These are phyloP conservation scores for Squalus acanthias DNA, from an alignment of 2,797 vertebrate genomes.

Conservation along the genomic window DNA sequence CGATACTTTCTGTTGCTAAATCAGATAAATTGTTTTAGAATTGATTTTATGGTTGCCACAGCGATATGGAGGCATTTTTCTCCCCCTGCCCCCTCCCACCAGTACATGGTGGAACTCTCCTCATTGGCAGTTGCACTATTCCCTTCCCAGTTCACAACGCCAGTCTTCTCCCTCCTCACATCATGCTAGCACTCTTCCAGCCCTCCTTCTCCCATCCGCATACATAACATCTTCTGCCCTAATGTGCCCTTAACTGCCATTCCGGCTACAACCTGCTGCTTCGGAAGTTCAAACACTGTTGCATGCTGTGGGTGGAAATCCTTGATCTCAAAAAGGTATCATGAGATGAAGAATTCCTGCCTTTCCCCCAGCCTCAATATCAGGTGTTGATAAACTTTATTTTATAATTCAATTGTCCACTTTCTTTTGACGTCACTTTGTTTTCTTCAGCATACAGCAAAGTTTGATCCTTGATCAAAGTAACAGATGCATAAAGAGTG, in stretches of 20 bases:
- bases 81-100: background rate
- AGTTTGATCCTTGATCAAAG: background rate
- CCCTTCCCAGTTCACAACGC: background rate
- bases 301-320: background rate
- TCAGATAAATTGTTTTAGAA: background rate
- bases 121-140: background rate
- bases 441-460: background rate
- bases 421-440: background rate
- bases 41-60: background rate
- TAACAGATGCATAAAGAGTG: background rate
- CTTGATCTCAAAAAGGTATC: background rate
- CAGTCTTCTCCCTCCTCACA: background rate
- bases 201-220: background rate
- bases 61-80: background rate
- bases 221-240: background rate
- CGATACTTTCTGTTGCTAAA: background rate
- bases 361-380: background rate
- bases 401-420: background rate
- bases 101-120: background rate
- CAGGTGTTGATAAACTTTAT: background rate
- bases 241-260: background rate
- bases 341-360: background rate
- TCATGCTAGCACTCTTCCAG: background rate
- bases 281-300: background rate
- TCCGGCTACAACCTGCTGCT: background rate